phyloP scores from a whole-genome alignment of 1,140 invertebrate species.

The Trichonephila clavata region DNA sequence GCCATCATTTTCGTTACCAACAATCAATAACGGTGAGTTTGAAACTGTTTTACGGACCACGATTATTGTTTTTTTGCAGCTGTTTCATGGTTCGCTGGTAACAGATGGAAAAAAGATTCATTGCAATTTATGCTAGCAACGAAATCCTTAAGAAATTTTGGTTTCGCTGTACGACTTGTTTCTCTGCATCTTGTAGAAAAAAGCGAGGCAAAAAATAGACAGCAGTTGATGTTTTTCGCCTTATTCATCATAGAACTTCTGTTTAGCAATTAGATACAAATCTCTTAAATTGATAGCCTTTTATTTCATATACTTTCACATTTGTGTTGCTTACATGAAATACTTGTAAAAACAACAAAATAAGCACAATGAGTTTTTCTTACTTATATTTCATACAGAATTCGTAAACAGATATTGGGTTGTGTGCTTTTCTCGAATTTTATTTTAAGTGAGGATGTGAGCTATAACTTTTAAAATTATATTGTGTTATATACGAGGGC shows the following conservation, averaged over 20 bases:
- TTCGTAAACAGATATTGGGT: too few relatives aligned
- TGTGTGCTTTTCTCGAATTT: too few relatives aligned
- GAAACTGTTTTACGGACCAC: constrained; percentile 7
- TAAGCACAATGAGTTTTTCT: too few relatives aligned
- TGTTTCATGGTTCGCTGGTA: constrained; percentile 28
- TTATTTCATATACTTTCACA: neutral
- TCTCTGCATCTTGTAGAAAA: neutral
- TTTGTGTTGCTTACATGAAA: too few relatives aligned
- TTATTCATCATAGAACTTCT: neutral
- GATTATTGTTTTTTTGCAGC: constrained; percentile 52
- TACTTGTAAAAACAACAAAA: too few relatives aligned
- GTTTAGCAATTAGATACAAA: neutral
- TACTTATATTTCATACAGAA: too few relatives aligned
- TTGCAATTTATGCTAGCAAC: neutral
- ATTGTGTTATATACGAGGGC: too few relatives aligned
- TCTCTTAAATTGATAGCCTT: neutral
- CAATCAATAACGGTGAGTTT: constrained; percentile 27
- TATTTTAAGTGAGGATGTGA: too few relatives aligned
- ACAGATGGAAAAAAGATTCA: constrained; percentile 37
- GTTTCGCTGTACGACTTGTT: neutral
- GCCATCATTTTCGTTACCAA: constrained; percentile 21
- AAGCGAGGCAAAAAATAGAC: neutral
- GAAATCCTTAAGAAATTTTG: constrained; percentile 13
- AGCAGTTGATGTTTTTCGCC: neutral
- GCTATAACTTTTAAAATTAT: too few relatives aligned